A percentile compares a stretch with the other conserved stretches of the same genome.
Conservation (phyloP, 37 sponge, comb jelly and placozoan species). For the Diacarnus erythraeanus region DNA sequence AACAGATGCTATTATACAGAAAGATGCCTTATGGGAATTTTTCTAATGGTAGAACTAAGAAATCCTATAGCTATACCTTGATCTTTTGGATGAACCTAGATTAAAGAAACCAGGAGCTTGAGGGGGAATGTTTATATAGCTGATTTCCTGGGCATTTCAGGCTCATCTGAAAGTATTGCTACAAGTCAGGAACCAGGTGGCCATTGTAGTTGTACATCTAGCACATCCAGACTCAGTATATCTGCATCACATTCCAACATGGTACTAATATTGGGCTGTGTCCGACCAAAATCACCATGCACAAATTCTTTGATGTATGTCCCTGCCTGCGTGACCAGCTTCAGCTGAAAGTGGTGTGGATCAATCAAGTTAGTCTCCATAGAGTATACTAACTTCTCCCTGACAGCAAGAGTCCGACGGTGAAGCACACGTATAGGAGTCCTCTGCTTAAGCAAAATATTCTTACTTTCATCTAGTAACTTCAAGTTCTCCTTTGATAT, state of each 20-base stretch:
- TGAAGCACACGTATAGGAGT: conserved; percentile 97
- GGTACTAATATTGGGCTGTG: conserved; percentile 77
- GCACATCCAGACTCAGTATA: conserved; percentile 87
- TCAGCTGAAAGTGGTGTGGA: conserved; percentile 69
- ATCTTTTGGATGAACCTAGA: no score
- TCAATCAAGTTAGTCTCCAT: conserved; percentile 51
- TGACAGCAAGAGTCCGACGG: conserved; percentile 68
- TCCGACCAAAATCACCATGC: conserved; percentile 97
- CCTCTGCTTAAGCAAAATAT: conserved; percentile 75
- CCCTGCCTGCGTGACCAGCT: conserved; percentile 86
- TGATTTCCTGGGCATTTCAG: not conserved
- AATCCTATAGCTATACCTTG: no score
- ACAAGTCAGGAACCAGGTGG: conserved; percentile 33
- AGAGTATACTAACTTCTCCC: conserved; percentile 57
- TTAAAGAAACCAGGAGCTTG: no score
- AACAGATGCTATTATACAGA: not conserved
- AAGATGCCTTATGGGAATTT: not conserved
- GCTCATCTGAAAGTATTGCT: not conserved
- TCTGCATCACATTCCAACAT: conserved; percentile 74
- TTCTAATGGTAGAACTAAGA: not conserved
- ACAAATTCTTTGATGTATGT: conserved; percentile 99
- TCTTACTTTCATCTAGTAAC: conserved; percentile 29
- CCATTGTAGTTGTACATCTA: conserved; percentile 76
- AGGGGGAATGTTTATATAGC: no score
- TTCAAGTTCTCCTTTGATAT: conserved; percentile 36